Percentiles rank a stretch among this genome's conserved stretches.
Conservation (phyloP, 2,113 vertebrate species). For the Scopus umbretta region DNA sequence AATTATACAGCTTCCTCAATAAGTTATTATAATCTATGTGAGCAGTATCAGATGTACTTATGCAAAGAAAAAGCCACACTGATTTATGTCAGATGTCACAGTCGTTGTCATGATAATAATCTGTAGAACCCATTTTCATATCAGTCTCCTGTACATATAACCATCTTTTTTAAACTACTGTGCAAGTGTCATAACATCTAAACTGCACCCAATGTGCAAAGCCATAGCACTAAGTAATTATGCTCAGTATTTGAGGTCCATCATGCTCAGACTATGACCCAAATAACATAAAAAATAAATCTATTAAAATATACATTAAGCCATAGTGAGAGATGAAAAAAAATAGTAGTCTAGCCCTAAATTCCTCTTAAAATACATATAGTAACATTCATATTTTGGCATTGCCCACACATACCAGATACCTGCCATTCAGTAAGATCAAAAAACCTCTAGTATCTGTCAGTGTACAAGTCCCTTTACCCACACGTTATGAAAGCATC, state of each 20-base stretch:
- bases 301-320: not conserved
- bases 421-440: not conserved
- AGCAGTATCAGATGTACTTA: not conserved
- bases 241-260: not conserved
- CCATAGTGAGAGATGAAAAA: not conserved
- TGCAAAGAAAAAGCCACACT: not conserved
- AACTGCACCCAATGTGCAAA: not conserved
- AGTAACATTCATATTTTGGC: not conserved
- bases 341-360: not conserved
- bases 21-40: not conserved
- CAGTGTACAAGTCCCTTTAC: not conserved
- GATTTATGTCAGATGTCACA: not conserved
- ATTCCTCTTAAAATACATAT: not conserved
- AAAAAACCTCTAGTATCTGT: not conserved
- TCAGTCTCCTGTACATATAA: not conserved
- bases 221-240: not conserved
- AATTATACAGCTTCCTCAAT: not conserved
- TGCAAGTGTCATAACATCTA: not conserved
- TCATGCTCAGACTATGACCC: not conserved
- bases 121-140: not conserved
- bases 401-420: not conserved
- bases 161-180: not conserved
- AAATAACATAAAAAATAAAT: not conserved
- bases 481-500: not conserved
- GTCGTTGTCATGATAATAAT: too few relatives aligned